Percentiles rank a stretch among this genome's conserved stretches.
phyloP scores from a whole-genome alignment of 1,140 invertebrate species.

The Semibalanus balanoides region DNA sequence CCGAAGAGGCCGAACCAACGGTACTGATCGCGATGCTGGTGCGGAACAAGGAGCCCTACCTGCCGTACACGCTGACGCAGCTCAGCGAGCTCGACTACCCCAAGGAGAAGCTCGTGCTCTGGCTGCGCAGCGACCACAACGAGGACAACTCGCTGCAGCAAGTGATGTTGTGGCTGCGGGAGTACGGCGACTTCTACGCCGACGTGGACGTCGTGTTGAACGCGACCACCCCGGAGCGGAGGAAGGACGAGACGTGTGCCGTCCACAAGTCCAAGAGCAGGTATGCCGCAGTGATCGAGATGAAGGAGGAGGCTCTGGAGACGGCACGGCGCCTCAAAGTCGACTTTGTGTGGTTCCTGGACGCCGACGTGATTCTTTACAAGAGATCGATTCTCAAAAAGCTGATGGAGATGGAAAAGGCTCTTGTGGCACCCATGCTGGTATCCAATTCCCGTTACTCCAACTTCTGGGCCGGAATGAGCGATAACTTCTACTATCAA shows the following conservation, averaged over 20 bases:
- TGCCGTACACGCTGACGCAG: slow-evolving; percentile 78
- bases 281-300: slow-evolving; percentile 62
- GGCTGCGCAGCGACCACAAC: slow-evolving; percentile 81
- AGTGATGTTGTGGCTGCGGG: slow-evolving; percentile 53
- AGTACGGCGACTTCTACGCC: slow-evolving; percentile 51
- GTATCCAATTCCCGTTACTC: slow-evolving; percentile 69
- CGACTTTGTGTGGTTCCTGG: slow-evolving; percentile 73
- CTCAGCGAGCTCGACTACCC: slow-evolving; percentile 75
- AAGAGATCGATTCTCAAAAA: slow-evolving; percentile 49
- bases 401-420: slow-evolving; percentile 41
- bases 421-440: slow-evolving; percentile 68
- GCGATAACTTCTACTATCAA: slow-evolving; percentile 69
- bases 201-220: slow-evolving; percentile 46
- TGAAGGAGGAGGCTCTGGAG: slow-evolving; percentile 62
- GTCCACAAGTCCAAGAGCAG: slow-evolving; percentile 49
- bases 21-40: slow-evolving; percentile 64
- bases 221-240: slow-evolving; percentile 29
- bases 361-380: slow-evolving; percentile 73
- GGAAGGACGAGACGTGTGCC: slow-evolving; percentile 44
- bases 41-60: slow-evolving; percentile 75
- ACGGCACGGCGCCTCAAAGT: slow-evolving; percentile 60
- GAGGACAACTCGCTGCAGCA: slow-evolving; percentile 57
- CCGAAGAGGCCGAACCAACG: slow-evolving; percentile 38
- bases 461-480: slow-evolving; percentile 94
- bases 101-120: slow-evolving; percentile 70